Conservation (phyloP, 2,888 invertebrate genomes). For the Pecten maximus region DNA sequence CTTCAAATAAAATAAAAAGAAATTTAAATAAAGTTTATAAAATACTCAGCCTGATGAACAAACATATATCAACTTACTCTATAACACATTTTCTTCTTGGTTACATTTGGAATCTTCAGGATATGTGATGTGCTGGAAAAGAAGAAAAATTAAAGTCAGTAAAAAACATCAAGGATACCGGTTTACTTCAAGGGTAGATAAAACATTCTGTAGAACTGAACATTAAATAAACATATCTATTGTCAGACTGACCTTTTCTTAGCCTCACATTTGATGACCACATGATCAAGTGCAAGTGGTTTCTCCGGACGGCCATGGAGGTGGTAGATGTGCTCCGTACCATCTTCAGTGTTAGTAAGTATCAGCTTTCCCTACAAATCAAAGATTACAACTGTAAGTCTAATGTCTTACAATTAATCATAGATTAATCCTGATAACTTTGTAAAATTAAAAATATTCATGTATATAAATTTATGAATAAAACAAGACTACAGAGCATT, state of each 20-base stretch:
- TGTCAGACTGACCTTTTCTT: constrained; percentile 74
- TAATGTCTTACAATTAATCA: not conserved
- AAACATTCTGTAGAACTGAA: not conserved
- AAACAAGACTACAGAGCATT: too few relatives aligned
- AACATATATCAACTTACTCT: constrained; percentile 65
- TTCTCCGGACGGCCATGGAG: constrained; percentile 78
- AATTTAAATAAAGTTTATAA: not conserved
- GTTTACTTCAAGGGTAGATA: constrained; percentile 35
- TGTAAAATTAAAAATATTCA: not conserved
- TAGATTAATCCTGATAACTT: not conserved
- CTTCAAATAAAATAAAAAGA: not conserved
- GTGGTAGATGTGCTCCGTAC: constrained; percentile 78
- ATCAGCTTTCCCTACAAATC: constrained; percentile 77
- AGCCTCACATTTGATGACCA: constrained; percentile 77
- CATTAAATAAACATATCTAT: not conserved
- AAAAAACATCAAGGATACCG: not conserved
- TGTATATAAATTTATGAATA: not conserved
- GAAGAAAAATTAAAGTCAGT: not conserved
- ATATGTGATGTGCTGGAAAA: constrained; percentile 70
- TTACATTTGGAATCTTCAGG: constrained; percentile 79
- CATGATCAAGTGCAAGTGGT: constrained; percentile 80
- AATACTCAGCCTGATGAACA: not conserved
- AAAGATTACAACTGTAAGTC: not conserved
- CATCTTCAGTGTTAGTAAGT: constrained; percentile 78
- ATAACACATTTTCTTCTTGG: constrained; percentile 80